Conservation (phyloP, 2,797 vertebrate genomes). For the Aphelocoma californica region DNA sequence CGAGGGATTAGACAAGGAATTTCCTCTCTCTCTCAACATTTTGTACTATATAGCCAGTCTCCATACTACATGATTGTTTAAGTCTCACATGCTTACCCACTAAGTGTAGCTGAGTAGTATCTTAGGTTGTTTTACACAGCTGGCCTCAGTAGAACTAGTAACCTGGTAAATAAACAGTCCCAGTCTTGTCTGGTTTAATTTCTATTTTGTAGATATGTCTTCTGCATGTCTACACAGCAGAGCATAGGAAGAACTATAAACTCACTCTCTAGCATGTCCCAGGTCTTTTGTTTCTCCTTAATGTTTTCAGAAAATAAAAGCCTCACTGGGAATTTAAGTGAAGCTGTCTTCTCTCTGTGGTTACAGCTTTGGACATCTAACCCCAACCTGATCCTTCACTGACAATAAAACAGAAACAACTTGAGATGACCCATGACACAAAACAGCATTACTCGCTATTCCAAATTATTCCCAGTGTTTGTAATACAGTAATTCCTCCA, state of each 20-base stretch:
- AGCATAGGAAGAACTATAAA: background rate
- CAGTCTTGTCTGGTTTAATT: background rate
- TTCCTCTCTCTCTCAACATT: background rate
- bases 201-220: background rate
- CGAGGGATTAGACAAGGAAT: background rate
- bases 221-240: background rate
- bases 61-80: background rate
- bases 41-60: background rate
- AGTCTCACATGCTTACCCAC: background rate
- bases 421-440: background rate
- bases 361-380: background rate
- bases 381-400: background rate
- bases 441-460: background rate
- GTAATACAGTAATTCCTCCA: background rate
- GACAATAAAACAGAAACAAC: background rate
- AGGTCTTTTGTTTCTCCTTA: background rate
- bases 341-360: background rate
- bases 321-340: background rate
- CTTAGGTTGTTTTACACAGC: background rate
- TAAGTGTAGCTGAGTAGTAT: background rate
- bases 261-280: background rate
- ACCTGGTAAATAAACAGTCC: background rate
- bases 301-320: background rate
- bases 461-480: background rate
- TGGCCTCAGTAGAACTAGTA: background rate